Conservation (phyloP, 1,140 invertebrate species). For the Neodiprion fabricii region DNA sequence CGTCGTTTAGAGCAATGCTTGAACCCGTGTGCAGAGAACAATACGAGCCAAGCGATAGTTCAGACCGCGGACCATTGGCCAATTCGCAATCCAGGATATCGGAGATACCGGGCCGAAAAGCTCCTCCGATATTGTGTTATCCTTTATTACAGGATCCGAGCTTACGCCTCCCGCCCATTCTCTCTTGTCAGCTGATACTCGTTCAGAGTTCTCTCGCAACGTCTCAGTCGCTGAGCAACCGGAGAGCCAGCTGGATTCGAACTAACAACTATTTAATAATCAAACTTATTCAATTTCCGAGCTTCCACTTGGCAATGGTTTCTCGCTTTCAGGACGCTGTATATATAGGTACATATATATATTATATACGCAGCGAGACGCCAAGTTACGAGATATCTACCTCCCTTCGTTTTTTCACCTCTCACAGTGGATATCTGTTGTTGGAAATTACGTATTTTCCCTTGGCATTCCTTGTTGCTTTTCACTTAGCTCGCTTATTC, state of each 20-base stretch:
- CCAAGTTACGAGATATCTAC: neutral
- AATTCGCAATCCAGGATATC: neutral
- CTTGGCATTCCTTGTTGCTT: too few species aligned
- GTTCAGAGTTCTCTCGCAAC: too few species aligned
- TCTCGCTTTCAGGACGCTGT: neutral
- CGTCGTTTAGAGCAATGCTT: neutral
- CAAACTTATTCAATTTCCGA: constrained; percentile 50
- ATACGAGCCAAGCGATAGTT: neutral
- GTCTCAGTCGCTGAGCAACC: neutral
- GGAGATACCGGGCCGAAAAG: constrained; percentile 11
- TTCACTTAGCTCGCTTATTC: too few species aligned
- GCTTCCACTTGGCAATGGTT: constrained; percentile 12
- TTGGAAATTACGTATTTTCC: too few species aligned
- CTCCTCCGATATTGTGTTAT: constrained; percentile 35
- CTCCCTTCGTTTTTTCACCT: neutral
- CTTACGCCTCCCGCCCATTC: constrained; percentile 4
- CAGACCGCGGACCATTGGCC: neutral
- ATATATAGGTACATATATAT: too few species aligned
- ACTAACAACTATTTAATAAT: constrained; percentile 49
- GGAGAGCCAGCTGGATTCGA: constrained; percentile 11
- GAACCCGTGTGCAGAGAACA: constrained; percentile 1
- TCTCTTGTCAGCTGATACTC: neutral
- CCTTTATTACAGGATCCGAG: constrained; percentile 36
- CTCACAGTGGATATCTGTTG: too few species aligned
- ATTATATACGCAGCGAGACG: neutral